phyloP scores from a whole-genome alignment of 2,797 vertebrate genomes.

The Halcyon leucocephala region DNA sequence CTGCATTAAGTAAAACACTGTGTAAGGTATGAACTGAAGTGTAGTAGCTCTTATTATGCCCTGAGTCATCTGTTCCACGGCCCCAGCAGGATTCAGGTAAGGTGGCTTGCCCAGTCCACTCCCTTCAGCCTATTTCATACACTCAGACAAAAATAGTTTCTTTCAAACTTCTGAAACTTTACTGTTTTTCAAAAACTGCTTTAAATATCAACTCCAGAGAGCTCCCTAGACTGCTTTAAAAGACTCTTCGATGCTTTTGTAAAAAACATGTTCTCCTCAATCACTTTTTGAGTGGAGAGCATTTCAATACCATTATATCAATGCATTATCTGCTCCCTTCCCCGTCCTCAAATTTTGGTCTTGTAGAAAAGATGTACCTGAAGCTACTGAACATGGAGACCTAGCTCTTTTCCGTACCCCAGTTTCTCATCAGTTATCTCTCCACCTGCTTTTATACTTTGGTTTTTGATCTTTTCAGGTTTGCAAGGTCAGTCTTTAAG shows the following conservation, averaged over 20 bases:
- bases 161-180: neutral
- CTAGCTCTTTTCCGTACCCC: neutral
- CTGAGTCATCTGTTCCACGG: neutral
- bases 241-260: neutral
- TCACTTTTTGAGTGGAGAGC: neutral
- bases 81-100: neutral
- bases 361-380: neutral
- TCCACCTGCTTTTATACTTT: neutral
- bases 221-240: neutral
- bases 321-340: neutral
- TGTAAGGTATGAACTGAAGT: neutral
- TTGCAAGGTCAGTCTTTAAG: neutral
- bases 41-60: neutral
- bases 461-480: neutral
- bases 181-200: neutral
- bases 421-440: neutral
- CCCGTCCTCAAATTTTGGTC: neutral
- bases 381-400: neutral
- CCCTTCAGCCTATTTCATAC: neutral
- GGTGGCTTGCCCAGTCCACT: neutral
- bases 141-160: neutral
- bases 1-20: neutral
- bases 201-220: neutral
- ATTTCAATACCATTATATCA: neutral
- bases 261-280: neutral